A percentile compares a stretch with the other conserved stretches of the same genome.
phyloP scores from a whole-genome alignment of 2,888 invertebrate species.

The Elegia similella region DNA sequence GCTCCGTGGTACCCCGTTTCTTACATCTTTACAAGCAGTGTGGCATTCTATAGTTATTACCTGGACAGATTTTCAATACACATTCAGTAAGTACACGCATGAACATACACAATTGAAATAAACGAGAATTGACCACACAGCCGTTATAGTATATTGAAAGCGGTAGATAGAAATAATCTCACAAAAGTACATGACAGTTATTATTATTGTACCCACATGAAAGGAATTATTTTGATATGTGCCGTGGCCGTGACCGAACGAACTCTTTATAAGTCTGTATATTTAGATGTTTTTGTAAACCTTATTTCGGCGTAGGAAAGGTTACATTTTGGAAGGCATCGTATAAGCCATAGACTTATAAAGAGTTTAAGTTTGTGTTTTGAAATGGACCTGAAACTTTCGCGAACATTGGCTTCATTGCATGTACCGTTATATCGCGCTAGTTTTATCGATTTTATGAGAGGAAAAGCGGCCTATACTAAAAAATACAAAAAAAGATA shows the following conservation, averaged over 20 bases:
- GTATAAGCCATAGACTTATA: neutral
- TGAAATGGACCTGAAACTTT: slow-evolving; percentile 4
- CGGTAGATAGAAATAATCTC: slow-evolving; percentile 32
- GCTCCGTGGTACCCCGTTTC: slow-evolving; percentile 63
- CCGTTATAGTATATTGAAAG: slow-evolving; percentile 39
- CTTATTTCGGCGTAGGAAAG: neutral
- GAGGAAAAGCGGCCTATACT: neutral
- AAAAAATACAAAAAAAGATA: neutral
- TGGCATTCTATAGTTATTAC: slow-evolving; percentile 68
- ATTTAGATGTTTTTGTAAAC: neutral
- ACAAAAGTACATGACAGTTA: slow-evolving; percentile 29
- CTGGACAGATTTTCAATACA: slow-evolving; percentile 75
- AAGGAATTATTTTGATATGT: slow-evolving; percentile 45
- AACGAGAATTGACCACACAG: slow-evolving; percentile 61
- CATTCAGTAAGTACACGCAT: slow-evolving; percentile 27
- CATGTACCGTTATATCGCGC: neutral
- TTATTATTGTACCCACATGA: slow-evolving; percentile 56
- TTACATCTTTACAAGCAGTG: slow-evolving; percentile 71
- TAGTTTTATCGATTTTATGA: neutral
- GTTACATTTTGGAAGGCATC: neutral
- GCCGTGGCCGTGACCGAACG: slow-evolving; percentile 14
- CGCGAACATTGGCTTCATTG: neutral
- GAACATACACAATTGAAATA: slow-evolving; percentile 30
- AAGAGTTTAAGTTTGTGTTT: neutral
- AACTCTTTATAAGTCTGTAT: neutral